Percentiles rank a stretch among this genome's conserved stretches.
These are phyloP conservation scores for Pseudomyrmex dendroicus DNA, from an alignment of 1,140 invertebrate genomes.

Conservation along the genomic window DNA sequence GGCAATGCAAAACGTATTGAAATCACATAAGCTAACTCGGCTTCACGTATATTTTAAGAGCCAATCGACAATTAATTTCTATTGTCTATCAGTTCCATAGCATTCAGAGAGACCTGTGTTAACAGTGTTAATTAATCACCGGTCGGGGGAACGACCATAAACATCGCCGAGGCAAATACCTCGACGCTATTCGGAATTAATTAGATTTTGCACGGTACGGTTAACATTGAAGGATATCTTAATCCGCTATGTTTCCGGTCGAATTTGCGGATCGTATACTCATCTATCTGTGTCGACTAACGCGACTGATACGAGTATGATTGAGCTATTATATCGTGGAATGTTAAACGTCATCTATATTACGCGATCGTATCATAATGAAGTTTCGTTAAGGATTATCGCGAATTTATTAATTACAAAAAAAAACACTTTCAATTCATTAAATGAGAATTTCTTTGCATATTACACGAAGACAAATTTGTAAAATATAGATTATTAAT, in stretches of 20 bases:
- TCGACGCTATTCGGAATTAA: conserved; percentile 40
- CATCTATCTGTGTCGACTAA: conserved; percentile 50
- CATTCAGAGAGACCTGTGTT: conserved; percentile 13
- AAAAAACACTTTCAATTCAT: not conserved
- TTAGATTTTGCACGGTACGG: conserved; percentile 53
- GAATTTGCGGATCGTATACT: conserved; percentile 9
- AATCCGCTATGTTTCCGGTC: conserved; percentile 41
- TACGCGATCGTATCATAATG: conserved; percentile 1
- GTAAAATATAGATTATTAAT: no score
- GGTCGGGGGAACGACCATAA: conserved; percentile 20
- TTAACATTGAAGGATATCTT: conserved; percentile 48
- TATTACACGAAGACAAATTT: no score
- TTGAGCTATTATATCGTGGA: conserved; percentile 28
- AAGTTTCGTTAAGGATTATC: not conserved
- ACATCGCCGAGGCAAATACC: conserved; percentile 54
- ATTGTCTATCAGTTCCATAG: conserved; percentile 42
- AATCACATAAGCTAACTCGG: not conserved
- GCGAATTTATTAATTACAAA: not conserved
- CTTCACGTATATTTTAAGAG: not conserved
- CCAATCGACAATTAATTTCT: conserved; percentile 61
- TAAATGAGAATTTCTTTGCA: not conserved
- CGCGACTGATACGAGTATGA: conserved; percentile 36
- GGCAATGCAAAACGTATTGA: conserved; percentile 1
- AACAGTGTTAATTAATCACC: conserved; percentile 68
- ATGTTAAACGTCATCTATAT: conserved; percentile 29